Conservation (phyloP, 2,888 invertebrate species). For the Habroteleia sp. region DNA sequence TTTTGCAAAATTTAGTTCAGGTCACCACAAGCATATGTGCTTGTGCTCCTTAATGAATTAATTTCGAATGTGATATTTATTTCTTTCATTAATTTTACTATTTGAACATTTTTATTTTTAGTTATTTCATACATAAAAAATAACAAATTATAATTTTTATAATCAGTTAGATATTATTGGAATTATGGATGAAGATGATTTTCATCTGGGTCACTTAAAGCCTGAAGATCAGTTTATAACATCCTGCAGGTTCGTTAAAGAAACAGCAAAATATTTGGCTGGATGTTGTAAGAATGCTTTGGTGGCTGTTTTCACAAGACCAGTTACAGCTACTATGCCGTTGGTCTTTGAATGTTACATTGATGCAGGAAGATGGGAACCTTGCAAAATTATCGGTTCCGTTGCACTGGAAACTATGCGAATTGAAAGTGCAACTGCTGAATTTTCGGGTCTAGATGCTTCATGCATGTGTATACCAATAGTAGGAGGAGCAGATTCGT, state of each 20-base stretch:
- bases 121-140: background rate
- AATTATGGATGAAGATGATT: conserved; percentile 74
- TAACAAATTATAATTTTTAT: background rate
- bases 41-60: no score
- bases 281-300: conserved; percentile 70
- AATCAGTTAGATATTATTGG: conserved; percentile 75
- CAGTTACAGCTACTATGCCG: conserved; percentile 74
- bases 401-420: conserved; percentile 71
- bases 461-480: conserved; percentile 72
- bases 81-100: no score
- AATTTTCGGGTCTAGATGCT: conserved; percentile 72
- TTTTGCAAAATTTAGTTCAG: no score
- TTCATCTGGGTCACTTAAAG: conserved; percentile 57
- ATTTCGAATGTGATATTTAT: no score
- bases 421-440: conserved; percentile 72
- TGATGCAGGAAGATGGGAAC: conserved; percentile 69
- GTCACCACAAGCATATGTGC: no score
- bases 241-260: conserved; percentile 68
- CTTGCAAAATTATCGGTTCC: conserved; percentile 74
- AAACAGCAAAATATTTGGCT: conserved; percentile 69
- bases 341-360: conserved; percentile 74
- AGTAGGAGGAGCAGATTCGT: conserved; percentile 74
- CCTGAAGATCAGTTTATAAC: conserved; percentile 67
- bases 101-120: no score
- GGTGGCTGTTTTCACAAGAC: conserved; percentile 73